Percentiles rank a stretch among this genome's conserved stretches.
These are phyloP conservation scores for Drosophila subpulchrella DNA, from an alignment of 1,140 invertebrate genomes.

Conservation along the genomic window DNA sequence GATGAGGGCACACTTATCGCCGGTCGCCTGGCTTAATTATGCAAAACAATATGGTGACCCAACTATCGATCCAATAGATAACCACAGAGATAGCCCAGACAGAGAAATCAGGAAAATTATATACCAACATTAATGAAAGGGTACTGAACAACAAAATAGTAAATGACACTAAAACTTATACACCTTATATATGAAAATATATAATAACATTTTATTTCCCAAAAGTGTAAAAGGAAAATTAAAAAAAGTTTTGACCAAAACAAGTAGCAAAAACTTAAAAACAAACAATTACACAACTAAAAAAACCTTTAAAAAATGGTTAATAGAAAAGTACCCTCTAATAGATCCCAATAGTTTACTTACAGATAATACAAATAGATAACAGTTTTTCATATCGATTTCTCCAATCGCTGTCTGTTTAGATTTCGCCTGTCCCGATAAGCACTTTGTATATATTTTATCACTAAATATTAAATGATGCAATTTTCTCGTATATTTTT, in stretches of 20 bases:
- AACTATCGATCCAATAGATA: slow-evolving; percentile 68
- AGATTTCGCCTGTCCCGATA: not conserved
- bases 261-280: not conserved
- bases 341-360: not conserved
- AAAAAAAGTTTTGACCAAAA: not conserved
- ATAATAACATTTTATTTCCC: no score
- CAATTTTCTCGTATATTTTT: slow-evolving; percentile 11
- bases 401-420: not conserved
- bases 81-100: slow-evolving; percentile 22
- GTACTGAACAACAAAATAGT: not conserved
- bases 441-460: not conserved
- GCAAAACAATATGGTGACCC: slow-evolving; percentile 77
- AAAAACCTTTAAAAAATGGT: not conserved
- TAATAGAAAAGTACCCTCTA: not conserved
- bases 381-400: not conserved
- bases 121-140: slow-evolving; percentile 8
- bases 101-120: slow-evolving; percentile 9
- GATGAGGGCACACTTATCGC: slow-evolving; percentile 47
- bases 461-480: slow-evolving; percentile 26
- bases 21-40: slow-evolving; percentile 60
- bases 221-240: no score
- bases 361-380: not conserved
- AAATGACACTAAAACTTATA: not conserved
- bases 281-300: not conserved
- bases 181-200: no score